Evolutionary conservation across 2,888 invertebrate species (phyloP), one percentile per base, ranked within the genome.

Genomic region (Eurois occulta): DNA sequence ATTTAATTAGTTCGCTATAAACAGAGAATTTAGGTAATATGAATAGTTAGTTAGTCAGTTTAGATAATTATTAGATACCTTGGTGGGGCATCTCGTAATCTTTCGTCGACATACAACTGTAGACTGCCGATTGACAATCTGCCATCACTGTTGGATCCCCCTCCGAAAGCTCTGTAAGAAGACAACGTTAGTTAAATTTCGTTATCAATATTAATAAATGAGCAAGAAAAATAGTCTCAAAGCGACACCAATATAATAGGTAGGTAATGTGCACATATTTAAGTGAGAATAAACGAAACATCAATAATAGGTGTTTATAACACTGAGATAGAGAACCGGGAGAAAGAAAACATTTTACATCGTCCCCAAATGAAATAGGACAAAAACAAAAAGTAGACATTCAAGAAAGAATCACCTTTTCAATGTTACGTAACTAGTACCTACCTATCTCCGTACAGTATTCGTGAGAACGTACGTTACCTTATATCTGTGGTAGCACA

Each of bases 41-140:
- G 8, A 41, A 41, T 41, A 41, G 16, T n/a, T 13, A 24, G 3
- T 70, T 2, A 8, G 24, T 52, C 7, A 48, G 1, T 70, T 16
- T 18, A 38, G 10, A 1, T 64, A 28, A 46, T 41, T 18, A 28
- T 83, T 92, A 46, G 10, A 24, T 92, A 96, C 96, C 95, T 95
- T 62, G 96, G 96, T 3, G 96, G 96, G 18, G 96, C 95, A 78
- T 96, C 96, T 75, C 96, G 89, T 82, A 96, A 89, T 83, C 96
- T 93, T 88, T 96, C 94, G 11, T 96, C 94, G 32, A 96, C 93
- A 80, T 96, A 95, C 55, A 96, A 81, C 85, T 96, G 96, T 24
- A 96, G 89, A 85, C 96, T 96, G 76, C 96, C 96, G n/a, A 96
- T 93, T 8, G 96, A 96, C 21, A 96, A 84, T 55, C 96, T 91